These are phyloP conservation scores for Maniola hyperantus DNA, from an alignment of 2,888 invertebrate genomes.

Conservation along the genomic window DNA sequence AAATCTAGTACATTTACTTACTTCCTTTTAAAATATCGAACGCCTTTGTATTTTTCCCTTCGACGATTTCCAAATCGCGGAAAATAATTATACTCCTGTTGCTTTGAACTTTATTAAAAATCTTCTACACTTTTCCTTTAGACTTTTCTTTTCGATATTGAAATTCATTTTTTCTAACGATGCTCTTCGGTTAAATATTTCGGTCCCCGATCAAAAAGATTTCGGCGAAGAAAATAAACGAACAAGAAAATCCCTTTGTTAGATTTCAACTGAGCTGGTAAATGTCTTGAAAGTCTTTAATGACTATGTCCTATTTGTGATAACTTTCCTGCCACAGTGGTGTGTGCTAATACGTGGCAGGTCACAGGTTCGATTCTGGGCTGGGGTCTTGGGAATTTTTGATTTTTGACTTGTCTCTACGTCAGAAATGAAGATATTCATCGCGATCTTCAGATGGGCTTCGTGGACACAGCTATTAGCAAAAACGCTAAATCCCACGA, in stretches of 20 bases:
- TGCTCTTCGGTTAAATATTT: background rate
- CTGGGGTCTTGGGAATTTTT: too few species aligned
- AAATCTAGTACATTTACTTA: too few species aligned
- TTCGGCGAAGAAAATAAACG: background rate
- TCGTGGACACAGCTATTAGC: too few species aligned
- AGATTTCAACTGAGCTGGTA: background rate
- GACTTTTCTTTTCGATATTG: background rate
- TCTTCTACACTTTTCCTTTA: background rate
- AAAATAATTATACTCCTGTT: background rate
- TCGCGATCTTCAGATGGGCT: too few species aligned
- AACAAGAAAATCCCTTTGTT: constrained; percentile 3
- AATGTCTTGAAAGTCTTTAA: background rate
- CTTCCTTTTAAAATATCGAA: background rate
- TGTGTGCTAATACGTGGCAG: too few species aligned
- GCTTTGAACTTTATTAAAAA: background rate
- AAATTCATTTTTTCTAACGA: background rate
- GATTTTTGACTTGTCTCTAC: too few species aligned
- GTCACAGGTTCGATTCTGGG: too few species aligned
- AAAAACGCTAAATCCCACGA: too few species aligned
- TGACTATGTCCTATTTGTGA: too few species aligned
- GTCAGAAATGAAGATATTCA: too few species aligned
- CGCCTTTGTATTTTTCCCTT: constrained; percentile 19
- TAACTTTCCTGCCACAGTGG: too few species aligned
- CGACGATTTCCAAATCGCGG: background rate
- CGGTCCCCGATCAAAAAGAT: background rate